These are phyloP conservation scores for Archocentrus centrarchus DNA, from an alignment of 2,113 vertebrate species.

Conservation along the genomic window DNA sequence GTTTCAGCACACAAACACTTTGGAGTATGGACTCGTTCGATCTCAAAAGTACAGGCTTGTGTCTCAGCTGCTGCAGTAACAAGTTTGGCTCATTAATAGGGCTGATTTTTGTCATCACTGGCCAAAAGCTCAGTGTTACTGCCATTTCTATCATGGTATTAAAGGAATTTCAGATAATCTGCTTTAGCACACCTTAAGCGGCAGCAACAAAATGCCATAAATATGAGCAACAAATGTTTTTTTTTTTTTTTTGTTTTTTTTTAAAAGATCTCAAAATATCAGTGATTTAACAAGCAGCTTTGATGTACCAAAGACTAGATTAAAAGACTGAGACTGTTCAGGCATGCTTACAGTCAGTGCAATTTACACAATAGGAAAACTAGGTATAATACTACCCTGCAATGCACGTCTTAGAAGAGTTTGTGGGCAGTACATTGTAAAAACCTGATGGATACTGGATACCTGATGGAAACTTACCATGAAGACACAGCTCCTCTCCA, in stretches of 20 bases:
- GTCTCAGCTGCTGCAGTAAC: slow-evolving; percentile 15
- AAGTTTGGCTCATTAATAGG: slow-evolving; percentile 46
- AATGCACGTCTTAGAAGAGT: neutral
- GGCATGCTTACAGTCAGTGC: neutral
- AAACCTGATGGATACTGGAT: neutral
- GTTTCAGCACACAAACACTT: slow-evolving; percentile 30
- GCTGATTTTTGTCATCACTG: slow-evolving; percentile 42
- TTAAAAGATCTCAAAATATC: slow-evolving; percentile 1
- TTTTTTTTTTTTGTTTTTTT: neutral
- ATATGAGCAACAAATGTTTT: neutral
- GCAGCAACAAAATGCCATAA: slow-evolving; percentile 15
- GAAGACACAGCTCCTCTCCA: neutral
- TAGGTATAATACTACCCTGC: neutral
- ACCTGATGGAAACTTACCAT: neutral
- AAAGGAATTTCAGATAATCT: slow-evolving; percentile 28
- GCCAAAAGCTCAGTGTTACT: slow-evolving; percentile 15
- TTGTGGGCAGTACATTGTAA: neutral
- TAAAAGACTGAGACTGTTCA: slow-evolving; percentile 9
- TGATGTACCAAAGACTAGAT: neutral
- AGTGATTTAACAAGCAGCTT: slow-evolving; percentile 22
- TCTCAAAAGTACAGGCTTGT: slow-evolving; percentile 24
- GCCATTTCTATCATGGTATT: slow-evolving; percentile 12
- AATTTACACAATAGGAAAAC: neutral
- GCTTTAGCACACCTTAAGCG: slow-evolving; percentile 32
- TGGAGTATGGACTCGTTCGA: neutral